phyloP scores from a whole-genome alignment of 2,113 vertebrate species.

The Tenebrosternarchus preto region DNA sequence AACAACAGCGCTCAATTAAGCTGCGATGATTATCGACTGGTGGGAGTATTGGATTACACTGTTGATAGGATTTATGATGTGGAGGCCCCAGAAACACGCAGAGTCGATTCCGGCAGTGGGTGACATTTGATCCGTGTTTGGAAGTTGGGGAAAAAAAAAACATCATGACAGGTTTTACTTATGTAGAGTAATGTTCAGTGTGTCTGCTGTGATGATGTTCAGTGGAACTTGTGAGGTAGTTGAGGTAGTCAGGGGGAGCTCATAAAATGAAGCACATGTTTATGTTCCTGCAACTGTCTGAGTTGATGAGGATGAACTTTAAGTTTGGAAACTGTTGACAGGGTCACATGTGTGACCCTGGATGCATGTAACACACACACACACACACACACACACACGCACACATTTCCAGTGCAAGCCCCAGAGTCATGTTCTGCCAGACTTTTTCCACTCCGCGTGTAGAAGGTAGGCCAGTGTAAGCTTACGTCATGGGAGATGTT shows the following conservation, averaged over 20 bases:
- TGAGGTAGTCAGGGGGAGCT: too few species aligned
- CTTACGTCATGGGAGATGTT: background rate
- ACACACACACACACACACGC: slow-evolving; percentile 8
- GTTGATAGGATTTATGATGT: too few species aligned
- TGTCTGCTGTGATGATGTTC: too few species aligned
- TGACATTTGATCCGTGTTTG: too few species aligned
- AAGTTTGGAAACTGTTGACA: background rate
- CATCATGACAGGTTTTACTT: too few species aligned
- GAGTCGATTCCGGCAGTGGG: too few species aligned
- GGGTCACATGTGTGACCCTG: background rate
- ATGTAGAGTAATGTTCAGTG: too few species aligned
- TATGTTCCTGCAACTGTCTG: background rate
- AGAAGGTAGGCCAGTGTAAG: background rate
- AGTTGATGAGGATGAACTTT: background rate
- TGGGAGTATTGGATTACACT: background rate
- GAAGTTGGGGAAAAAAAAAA: too few species aligned
- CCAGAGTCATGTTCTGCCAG: slow-evolving; percentile 8
- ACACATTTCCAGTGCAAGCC: background rate
- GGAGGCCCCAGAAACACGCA: too few species aligned
- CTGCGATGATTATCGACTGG: background rate
- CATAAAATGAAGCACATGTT: background rate
- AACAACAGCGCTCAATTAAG: background rate
- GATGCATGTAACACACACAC: background rate
- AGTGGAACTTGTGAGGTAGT: too few species aligned
- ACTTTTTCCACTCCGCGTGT: slow-evolving; percentile 19